phyloP scores from a whole-genome alignment of 2,113 vertebrate species.

The Elephantulus edwardii region DNA sequence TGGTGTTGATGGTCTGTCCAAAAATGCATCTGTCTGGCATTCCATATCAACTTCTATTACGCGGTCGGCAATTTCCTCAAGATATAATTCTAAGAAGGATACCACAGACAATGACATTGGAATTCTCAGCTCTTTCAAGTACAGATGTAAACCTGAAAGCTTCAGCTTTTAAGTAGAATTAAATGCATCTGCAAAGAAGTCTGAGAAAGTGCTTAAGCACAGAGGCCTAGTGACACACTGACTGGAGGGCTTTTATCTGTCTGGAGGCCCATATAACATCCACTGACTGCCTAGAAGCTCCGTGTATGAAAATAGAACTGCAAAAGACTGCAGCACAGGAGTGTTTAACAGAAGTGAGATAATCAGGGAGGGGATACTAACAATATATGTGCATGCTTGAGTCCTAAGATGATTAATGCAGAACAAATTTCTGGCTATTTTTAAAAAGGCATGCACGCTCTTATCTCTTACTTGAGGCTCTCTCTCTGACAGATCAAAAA shows the following conservation, averaged over 20 bases:
- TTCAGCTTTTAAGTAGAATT: slow-evolving; percentile 32
- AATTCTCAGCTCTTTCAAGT: slow-evolving; percentile 52
- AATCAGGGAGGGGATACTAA: too few species aligned
- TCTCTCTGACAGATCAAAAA: neutral
- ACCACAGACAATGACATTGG: neutral
- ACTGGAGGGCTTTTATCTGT: neutral
- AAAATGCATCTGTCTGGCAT: slow-evolving; percentile 95
- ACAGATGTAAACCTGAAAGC: slow-evolving; percentile 2
- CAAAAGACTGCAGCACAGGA: neutral
- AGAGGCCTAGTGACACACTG: neutral
- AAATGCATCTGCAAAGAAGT: slow-evolving; percentile 36
- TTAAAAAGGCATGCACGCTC: neutral
- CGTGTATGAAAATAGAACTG: neutral
- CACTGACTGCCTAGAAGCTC: neutral
- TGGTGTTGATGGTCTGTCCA: slow-evolving; percentile 92
- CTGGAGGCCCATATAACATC: neutral
- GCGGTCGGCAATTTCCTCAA: slow-evolving; percentile 92
- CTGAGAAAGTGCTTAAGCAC: neutral
- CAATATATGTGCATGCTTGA: neutral
- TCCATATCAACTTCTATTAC: slow-evolving; percentile 85
- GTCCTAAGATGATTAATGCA: neutral
- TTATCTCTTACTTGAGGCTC: neutral
- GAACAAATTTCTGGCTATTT: neutral
- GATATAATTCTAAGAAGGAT: slow-evolving; percentile 89
- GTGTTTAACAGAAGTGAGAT: too few species aligned